A percentile compares a stretch with the other conserved stretches of the same genome.
These are phyloP conservation scores for Tringa solitaria DNA, from an alignment of 2,113 vertebrate species.

Conservation along the genomic window DNA sequence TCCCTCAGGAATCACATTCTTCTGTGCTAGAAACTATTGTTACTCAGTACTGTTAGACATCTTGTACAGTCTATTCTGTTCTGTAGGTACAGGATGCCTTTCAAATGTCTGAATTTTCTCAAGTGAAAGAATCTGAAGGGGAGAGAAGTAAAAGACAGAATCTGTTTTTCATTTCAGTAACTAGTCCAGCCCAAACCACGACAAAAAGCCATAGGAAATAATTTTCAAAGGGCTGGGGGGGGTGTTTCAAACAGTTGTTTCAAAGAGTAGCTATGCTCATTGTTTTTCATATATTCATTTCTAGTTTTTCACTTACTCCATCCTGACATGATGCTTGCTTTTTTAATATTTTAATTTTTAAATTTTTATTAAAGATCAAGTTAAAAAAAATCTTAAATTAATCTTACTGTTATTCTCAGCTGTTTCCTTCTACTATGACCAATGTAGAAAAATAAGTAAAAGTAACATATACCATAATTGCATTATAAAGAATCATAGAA, in stretches of 20 bases:
- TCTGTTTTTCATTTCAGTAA: neutral
- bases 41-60: neutral
- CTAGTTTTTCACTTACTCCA: neutral
- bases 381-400: neutral
- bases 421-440: neutral
- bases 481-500: neutral
- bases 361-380: neutral
- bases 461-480: neutral
- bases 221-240: fast-evolving
- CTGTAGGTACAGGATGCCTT: neutral
- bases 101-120: neutral
- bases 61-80: neutral
- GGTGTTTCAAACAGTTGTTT: neutral
- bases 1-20: neutral
- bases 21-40: neutral
- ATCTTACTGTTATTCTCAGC: neutral
- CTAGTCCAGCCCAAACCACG: neutral
- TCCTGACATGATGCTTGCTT: neutral
- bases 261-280: neutral
- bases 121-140: neutral
- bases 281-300: neutral
- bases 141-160: neutral
- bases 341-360: neutral
- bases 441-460: neutral
- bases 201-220: neutral